Evolutionary conservation across 1,140 invertebrate genomes (phyloP).

Genomic region (Vollenhovia emeryi): DNA sequence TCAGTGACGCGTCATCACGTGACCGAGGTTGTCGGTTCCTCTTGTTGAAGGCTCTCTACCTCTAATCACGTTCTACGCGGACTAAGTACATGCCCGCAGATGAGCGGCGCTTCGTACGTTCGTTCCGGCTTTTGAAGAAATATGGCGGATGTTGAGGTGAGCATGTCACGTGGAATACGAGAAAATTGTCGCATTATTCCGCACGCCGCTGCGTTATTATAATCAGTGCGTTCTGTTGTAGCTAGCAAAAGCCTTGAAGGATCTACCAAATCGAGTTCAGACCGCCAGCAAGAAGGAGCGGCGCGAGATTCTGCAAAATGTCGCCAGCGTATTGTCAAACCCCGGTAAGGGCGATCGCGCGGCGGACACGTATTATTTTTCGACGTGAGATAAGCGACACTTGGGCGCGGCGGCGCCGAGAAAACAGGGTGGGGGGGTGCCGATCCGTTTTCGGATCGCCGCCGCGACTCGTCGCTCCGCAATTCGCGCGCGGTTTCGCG

Average conservation of each 20-base stretch:
- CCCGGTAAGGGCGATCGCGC: slow-evolving; percentile 86
- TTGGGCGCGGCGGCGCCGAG: background rate
- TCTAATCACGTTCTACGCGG: background rate
- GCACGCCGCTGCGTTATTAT: slow-evolving; percentile 38
- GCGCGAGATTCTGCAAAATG: slow-evolving; percentile 89
- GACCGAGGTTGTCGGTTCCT: no score
- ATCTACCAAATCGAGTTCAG: slow-evolving; percentile 92
- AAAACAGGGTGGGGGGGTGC: background rate
- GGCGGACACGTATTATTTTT: slow-evolving; percentile 59
- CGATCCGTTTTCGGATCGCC: background rate
- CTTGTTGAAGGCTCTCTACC: no score
- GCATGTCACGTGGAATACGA: slow-evolving; percentile 80
- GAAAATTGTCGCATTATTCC: slow-evolving; percentile 51
- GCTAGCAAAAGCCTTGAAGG: slow-evolving; percentile 91
- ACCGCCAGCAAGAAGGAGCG: slow-evolving; percentile 91
- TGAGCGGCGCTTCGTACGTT: slow-evolving; percentile 47
- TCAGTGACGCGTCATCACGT: no score
- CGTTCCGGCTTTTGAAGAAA: slow-evolving; percentile 78
- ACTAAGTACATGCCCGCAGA: background rate
- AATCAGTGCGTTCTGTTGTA: slow-evolving; percentile 83
- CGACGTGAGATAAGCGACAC: slow-evolving; percentile 9
- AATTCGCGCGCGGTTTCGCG: background rate
- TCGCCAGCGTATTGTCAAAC: slow-evolving; percentile 90
- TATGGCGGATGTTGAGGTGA: slow-evolving; percentile 84
- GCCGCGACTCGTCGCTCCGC: no score